These are phyloP conservation scores for Lepidochitona cinerea DNA, from an alignment of 2,888 invertebrate species.

Conservation along the genomic window DNA sequence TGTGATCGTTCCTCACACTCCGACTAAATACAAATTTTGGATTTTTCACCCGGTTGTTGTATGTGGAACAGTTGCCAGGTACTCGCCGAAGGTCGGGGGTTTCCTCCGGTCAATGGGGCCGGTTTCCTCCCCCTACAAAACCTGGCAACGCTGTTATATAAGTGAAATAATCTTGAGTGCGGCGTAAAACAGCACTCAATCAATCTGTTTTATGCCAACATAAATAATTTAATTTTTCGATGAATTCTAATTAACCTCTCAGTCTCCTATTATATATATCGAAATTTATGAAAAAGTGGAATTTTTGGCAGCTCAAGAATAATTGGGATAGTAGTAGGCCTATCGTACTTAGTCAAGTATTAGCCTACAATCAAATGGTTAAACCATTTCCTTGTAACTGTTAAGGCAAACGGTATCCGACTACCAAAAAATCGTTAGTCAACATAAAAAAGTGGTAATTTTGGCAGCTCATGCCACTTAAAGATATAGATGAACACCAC, in stretches of 20 bases:
- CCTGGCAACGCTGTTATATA: neutral
- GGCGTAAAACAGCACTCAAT: neutral
- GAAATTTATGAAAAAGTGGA: neutral
- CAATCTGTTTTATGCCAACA: neutral
- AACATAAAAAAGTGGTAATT: too few species aligned
- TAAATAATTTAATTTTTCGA: neutral
- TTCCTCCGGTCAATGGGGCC: too few species aligned
- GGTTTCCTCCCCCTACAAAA: neutral
- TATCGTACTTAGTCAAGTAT: too few species aligned
- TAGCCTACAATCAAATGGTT: too few species aligned
- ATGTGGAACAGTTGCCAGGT: too few species aligned
- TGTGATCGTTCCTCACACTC: too few species aligned
- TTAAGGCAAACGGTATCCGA: neutral
- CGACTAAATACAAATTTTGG: too few species aligned
- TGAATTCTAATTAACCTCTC: neutral
- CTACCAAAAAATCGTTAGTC: neutral
- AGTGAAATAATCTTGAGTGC: neutral
- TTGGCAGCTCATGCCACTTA: neutral
- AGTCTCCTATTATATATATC: too few species aligned
- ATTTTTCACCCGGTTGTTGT: too few species aligned
- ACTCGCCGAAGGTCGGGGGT: too few species aligned
- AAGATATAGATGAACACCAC: neutral
- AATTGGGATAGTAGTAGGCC: too few species aligned
- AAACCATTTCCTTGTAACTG: neutral
- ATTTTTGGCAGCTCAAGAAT: too few species aligned